Percentiles rank a stretch among this genome's conserved stretches.
Evolutionary conservation across 2,888 invertebrate species (phyloP).

Genomic region (Trachelus troglodyta): DNA sequence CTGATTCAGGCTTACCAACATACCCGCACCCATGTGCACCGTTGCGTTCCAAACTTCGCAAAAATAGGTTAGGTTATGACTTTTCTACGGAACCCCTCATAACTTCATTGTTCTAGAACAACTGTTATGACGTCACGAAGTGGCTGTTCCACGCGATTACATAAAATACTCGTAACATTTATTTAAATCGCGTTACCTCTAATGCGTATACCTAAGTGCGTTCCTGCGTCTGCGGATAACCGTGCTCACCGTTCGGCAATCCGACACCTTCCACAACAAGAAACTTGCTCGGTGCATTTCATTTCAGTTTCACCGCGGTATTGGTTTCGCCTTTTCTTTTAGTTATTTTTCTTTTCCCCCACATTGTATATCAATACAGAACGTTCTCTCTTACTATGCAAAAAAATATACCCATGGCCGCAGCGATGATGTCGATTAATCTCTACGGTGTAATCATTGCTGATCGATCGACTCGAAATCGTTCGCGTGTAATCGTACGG

Average conservation of each 20-base stretch:
- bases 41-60: neutral
- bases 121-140: neutral
- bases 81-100: neutral
- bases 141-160: neutral
- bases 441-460: neutral
- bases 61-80: neutral
- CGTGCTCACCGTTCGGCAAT: neutral
- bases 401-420: neutral
- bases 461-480: neutral
- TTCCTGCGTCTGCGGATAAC: neutral
- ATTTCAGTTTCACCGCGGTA: neutral
- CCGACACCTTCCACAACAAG: neutral
- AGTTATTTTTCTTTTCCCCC: neutral
- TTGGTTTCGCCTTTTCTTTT: neutral
- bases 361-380: neutral
- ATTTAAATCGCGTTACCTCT: neutral
- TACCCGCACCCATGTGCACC: neutral
- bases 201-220: neutral
- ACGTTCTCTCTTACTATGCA: neutral
- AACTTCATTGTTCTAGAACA: neutral
- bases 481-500: neutral
- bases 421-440: neutral
- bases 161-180: neutral
- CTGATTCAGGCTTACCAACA: constrained; percentile 31
- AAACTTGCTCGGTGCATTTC: neutral